Percentiles rank a stretch among this genome's conserved stretches.
These are phyloP conservation scores for Drosophila azteca DNA, from an alignment of 1,140 invertebrate species.

Conservation along the genomic window DNA sequence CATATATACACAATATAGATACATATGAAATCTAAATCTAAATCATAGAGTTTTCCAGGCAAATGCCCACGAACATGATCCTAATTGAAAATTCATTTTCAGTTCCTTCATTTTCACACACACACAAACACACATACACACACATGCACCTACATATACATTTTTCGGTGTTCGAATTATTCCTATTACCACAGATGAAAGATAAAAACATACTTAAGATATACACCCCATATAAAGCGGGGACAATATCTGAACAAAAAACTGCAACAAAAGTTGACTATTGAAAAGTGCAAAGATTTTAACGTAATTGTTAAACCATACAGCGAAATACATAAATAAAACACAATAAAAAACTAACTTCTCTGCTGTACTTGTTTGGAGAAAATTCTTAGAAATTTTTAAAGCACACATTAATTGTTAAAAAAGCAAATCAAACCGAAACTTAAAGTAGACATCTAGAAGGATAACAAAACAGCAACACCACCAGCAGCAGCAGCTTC, in stretches of 20 bases:
- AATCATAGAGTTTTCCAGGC: constrained; percentile 72
- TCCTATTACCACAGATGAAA: constrained; percentile 34
- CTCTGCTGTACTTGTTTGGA: constrained; percentile 75
- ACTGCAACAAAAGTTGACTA: constrained; percentile 78
- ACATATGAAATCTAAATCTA: constrained; percentile 39
- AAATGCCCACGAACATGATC: constrained; percentile 50
- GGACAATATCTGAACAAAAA: constrained; percentile 40
- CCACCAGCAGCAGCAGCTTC: too few species aligned
- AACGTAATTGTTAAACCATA: constrained; percentile 82
- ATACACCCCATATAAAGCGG: constrained; percentile 43
- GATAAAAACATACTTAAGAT: constrained; percentile 24
- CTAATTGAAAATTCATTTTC: constrained; percentile 39
- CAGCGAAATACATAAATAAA: constrained; percentile 70
- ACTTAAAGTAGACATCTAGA: constrained; percentile 13
- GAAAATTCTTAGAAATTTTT: constrained; percentile 72
- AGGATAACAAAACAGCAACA: neutral
- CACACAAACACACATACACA: neutral
- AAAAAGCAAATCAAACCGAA: constrained; percentile 12
- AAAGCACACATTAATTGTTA: constrained; percentile 71
- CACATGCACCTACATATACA: constrained; percentile 2
- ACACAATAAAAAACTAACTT: constrained; percentile 35
- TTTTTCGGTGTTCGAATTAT: constrained; percentile 47
- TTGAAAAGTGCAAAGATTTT: constrained; percentile 81
- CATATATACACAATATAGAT: constrained; percentile 23
- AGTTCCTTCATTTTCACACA: constrained; percentile 21